These are phyloP conservation scores for Heliconius melpomene DNA, from an alignment of 1,140 invertebrate genomes.

Conservation along the genomic window DNA sequence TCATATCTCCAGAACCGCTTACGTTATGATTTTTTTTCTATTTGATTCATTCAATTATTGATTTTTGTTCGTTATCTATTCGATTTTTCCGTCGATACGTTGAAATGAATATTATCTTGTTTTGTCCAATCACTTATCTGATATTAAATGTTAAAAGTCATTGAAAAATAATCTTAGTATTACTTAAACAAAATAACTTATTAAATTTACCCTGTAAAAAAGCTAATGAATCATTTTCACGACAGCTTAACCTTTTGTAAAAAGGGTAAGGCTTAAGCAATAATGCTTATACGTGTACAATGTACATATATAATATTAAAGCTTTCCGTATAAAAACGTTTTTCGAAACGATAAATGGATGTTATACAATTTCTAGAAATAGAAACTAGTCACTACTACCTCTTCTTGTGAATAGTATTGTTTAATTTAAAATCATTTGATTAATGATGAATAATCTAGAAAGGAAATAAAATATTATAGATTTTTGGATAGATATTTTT, in stretches of 20 bases:
- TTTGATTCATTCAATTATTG: too few species aligned
- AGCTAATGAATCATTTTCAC: slow-evolving; percentile 46
- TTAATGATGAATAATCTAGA: not conserved
- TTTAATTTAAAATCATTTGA: not conserved
- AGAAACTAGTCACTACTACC: not conserved
- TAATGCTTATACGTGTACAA: not conserved
- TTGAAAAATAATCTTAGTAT: not conserved
- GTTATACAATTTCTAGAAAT: not conserved
- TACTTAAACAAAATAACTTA: not conserved
- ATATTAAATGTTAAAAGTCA: not conserved
- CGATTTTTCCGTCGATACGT: too few species aligned
- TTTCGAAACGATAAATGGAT: not conserved
- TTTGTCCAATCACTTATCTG: not conserved
- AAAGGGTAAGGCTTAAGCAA: not conserved
- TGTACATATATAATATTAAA: not conserved
- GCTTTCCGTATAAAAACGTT: not conserved
- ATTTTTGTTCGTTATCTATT: too few species aligned
- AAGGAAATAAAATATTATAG: not conserved
- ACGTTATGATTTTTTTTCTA: too few species aligned
- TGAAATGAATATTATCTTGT: not conserved
- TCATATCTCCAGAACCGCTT: too few species aligned
- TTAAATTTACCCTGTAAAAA: slow-evolving; percentile 39
- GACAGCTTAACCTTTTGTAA: slow-evolving; percentile 35
- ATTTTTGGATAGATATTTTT: not conserved
- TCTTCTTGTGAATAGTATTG: not conserved